phyloP scores from a whole-genome alignment of 2,797 vertebrate species.

The Neomorphus geoffroyi region DNA sequence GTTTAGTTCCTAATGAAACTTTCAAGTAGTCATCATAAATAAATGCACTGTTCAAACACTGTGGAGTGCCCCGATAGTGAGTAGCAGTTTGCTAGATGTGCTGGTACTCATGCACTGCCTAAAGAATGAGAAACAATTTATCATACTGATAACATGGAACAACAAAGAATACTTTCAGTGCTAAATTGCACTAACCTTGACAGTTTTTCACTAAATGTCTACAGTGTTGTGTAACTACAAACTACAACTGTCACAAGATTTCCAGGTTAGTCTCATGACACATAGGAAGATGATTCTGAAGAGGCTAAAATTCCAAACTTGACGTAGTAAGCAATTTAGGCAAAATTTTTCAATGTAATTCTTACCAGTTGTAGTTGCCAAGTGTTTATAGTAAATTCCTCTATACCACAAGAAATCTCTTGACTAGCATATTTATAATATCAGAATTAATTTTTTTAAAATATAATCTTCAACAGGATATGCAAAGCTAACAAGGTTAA shows the following conservation, averaged over 20 bases:
- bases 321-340: background rate
- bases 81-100: background rate
- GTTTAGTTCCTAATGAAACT: background rate
- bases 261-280: no score
- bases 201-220: background rate
- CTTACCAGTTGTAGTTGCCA: background rate
- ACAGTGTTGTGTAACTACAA: background rate
- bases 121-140: background rate
- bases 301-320: background rate
- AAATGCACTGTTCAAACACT: background rate
- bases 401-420: background rate
- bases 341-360: background rate
- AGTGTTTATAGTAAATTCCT: background rate
- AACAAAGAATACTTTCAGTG: background rate
- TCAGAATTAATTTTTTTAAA: background rate
- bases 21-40: background rate
- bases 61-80: background rate
- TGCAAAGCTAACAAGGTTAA: background rate
- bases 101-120: background rate
- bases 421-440: background rate
- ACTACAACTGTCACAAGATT: background rate
- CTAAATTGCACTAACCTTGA: background rate
- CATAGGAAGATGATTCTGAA: background rate
- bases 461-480: background rate
- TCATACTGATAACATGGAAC: background rate